These are phyloP conservation scores for Synaphobranchus kaupii DNA, from an alignment of 2,797 vertebrate species.

Conservation along the genomic window DNA sequence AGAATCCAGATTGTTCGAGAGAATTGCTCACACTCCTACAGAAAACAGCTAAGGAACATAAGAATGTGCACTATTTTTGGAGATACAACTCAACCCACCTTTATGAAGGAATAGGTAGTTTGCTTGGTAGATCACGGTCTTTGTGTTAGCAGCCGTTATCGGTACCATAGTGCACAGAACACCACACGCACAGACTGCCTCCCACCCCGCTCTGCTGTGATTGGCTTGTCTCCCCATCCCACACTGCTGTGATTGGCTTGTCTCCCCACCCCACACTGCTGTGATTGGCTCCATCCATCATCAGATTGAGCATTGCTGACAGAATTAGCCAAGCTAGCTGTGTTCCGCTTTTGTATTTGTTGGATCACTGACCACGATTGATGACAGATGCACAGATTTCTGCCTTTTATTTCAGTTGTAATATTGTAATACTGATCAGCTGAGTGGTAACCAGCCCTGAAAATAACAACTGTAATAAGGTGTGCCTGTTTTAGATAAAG, in stretches of 20 bases:
- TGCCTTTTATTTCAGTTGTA: not conserved
- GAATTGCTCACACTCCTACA: not conserved
- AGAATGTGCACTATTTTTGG: not conserved
- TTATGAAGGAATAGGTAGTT: not conserved
- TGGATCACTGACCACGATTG: not conserved
- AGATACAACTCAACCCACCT: not conserved
- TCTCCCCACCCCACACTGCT: not conserved
- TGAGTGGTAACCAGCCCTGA: not conserved
- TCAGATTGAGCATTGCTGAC: too few species aligned
- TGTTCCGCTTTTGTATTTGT: too few species aligned
- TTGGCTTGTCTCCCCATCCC: too few species aligned
- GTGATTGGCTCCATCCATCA: too few species aligned
- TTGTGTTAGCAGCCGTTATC: too few species aligned
- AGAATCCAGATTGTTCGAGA: not conserved
- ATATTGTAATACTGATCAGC: not conserved
- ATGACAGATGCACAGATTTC: not conserved
- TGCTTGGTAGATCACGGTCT: not conserved
- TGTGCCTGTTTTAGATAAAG: not conserved
- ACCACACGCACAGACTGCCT: too few species aligned
- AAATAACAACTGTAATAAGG: not conserved
- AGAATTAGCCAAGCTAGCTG: too few species aligned
- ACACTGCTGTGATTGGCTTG: too few species aligned
- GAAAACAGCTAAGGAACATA: not conserved
- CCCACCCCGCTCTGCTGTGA: too few species aligned
- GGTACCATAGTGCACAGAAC: too few species aligned